Evolutionary conservation across 1,140 invertebrate genomes (phyloP).

Genomic region (Potamilus streckersoni): DNA sequence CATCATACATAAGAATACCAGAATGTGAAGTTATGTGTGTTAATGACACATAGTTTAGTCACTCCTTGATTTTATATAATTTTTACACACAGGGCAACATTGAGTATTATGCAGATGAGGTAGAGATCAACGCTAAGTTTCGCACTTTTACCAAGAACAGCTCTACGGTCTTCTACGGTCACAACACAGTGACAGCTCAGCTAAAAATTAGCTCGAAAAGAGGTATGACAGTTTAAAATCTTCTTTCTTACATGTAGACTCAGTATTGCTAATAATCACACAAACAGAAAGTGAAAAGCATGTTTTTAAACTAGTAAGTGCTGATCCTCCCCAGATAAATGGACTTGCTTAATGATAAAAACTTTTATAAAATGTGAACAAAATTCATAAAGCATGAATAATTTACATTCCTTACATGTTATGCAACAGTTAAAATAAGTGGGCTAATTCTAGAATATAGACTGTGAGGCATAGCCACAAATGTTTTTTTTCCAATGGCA

Average conservation of each 20-base stretch:
- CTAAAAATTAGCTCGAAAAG: slow-evolving; percentile 62
- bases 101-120: slow-evolving; percentile 64
- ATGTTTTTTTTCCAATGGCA: no score
- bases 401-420: no score
- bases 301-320: no score
- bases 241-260: neutral
- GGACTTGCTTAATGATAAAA: no score
- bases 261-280: neutral
- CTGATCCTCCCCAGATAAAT: no score
- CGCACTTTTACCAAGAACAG: slow-evolving; percentile 61
- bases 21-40: no score
- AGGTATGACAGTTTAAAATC: slow-evolving; percentile 43
- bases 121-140: slow-evolving; percentile 65
- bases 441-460: no score
- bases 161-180: slow-evolving; percentile 64
- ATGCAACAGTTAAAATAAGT: no score
- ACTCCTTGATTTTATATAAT: neutral
- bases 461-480: no score
- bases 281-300: neutral
- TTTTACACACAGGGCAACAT: slow-evolving; percentile 55
- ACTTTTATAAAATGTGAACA: no score
- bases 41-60: no score
- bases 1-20: neutral
- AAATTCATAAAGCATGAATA: no score
- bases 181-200: slow-evolving; percentile 65